A percentile compares a stretch with the other conserved stretches of the same genome.
Conservation (phyloP, 2,113 vertebrate species). For the Apeltes quadracus region DNA sequence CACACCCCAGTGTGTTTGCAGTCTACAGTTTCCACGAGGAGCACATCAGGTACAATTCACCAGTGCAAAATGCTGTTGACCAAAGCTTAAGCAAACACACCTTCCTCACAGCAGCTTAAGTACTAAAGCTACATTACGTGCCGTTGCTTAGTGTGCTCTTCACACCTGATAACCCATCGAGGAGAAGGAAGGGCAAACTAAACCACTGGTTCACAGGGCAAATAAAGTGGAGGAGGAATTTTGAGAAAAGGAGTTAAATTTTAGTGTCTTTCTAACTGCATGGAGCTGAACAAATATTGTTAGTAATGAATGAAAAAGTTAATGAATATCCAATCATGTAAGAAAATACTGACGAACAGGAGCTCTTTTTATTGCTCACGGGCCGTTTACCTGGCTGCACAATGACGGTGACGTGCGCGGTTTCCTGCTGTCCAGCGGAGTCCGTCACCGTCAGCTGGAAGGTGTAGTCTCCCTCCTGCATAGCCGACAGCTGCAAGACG, state of each 20-base stretch:
- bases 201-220: neutral
- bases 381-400: constrained; percentile 91
- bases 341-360: neutral
- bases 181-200: neutral
- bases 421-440: constrained; percentile 92
- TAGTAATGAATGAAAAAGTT: neutral
- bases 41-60: neutral
- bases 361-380: neutral
- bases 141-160: neutral
- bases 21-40: neutral
- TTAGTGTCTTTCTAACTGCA: neutral
- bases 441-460: constrained; percentile 96
- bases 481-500: constrained; percentile 91
- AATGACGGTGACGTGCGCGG: constrained; percentile 93
- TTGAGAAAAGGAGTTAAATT: constrained; percentile 12
- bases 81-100: neutral
- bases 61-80: neutral
- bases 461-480: constrained; percentile 98
- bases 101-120: neutral
- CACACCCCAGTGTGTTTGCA: neutral
- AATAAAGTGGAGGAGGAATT: neutral
- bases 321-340: neutral
- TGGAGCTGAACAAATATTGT: constrained; percentile 5
- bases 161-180: neutral
- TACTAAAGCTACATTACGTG: neutral